phyloP scores from a whole-genome alignment of 1,140 invertebrate species.

The Lepidotrigona ventralis region DNA sequence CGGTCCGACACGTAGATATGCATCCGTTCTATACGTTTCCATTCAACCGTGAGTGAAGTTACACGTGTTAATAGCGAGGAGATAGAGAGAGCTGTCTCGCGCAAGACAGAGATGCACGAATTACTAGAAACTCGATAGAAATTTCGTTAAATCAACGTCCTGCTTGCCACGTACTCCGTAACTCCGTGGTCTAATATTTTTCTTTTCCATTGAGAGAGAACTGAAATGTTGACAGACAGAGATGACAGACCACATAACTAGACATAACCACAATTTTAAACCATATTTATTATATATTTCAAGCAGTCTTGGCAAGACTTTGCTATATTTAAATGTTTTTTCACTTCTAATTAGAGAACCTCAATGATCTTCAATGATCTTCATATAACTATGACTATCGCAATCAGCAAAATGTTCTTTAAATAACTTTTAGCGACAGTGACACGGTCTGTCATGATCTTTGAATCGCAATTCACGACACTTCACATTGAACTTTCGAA shows the following conservation, averaged over 20 bases:
- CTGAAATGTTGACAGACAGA: too few relatives aligned
- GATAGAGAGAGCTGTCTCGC: neutral
- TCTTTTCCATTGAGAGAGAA: too few relatives aligned
- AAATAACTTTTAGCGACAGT: neutral
- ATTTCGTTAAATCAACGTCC: neutral
- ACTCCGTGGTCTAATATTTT: too few relatives aligned
- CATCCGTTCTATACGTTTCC: neutral
- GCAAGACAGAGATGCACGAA: neutral
- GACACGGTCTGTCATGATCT: neutral
- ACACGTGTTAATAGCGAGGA: neutral
- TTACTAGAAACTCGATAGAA: neutral
- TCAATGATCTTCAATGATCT: neutral
- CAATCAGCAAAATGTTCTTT: neutral
- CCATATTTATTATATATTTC: too few relatives aligned
- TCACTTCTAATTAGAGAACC: neutral
- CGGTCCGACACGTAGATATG: neutral
- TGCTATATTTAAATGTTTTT: neutral
- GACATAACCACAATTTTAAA: too few relatives aligned
- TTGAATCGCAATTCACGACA: too few relatives aligned
- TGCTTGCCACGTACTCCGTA: neutral
- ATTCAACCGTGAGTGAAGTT: slow-evolving; percentile 18
- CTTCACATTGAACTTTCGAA: too few relatives aligned
- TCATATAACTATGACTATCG: too few relatives aligned
- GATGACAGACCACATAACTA: too few relatives aligned
- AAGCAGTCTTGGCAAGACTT: too few relatives aligned